Conservation (phyloP, 2,797 vertebrate genomes). For the Holocentrus rufus region DNA sequence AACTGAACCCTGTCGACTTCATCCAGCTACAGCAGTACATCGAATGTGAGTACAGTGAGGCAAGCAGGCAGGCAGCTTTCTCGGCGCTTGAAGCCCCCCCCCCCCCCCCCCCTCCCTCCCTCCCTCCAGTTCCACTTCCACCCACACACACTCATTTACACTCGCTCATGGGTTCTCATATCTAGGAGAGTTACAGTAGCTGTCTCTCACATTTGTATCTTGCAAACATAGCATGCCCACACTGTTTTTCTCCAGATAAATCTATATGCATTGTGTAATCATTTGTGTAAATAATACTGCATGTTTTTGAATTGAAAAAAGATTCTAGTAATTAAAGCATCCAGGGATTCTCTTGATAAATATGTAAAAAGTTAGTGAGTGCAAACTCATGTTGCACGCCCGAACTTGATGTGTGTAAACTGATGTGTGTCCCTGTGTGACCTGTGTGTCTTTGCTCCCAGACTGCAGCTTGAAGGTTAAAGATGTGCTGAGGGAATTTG, state of each 20-base stretch:
- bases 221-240: conserved; percentile 24
- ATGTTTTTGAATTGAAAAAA: not conserved
- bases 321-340: not conserved
- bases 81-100: conserved; percentile 60
- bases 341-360: not conserved
- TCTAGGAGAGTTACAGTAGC: conserved; percentile 52
- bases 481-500: conserved; percentile 90
- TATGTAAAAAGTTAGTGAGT: not conserved
- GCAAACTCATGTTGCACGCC: not conserved
- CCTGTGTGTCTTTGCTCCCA: conserved; percentile 69
- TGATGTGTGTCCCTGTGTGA: conserved; percentile 43
- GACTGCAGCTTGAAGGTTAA: conserved; percentile 93
- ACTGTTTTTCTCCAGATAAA: not conserved
- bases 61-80: conserved; percentile 59
- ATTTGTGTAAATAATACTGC: not conserved
- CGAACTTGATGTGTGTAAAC: not conserved
- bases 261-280: conserved; percentile 5
- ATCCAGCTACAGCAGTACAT: conserved; percentile 94
- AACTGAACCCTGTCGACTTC: conserved; percentile 91
- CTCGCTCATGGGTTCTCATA: conserved; percentile 60
- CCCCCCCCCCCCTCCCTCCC: no score
- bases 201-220: conserved; percentile 50
- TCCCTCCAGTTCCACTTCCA: conserved; percentile 53
- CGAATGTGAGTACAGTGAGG: conserved; percentile 88
- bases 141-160: conserved; percentile 63